Conservation (phyloP, 2,888 invertebrate species). For the Alviniconcha strummeri region DNA sequence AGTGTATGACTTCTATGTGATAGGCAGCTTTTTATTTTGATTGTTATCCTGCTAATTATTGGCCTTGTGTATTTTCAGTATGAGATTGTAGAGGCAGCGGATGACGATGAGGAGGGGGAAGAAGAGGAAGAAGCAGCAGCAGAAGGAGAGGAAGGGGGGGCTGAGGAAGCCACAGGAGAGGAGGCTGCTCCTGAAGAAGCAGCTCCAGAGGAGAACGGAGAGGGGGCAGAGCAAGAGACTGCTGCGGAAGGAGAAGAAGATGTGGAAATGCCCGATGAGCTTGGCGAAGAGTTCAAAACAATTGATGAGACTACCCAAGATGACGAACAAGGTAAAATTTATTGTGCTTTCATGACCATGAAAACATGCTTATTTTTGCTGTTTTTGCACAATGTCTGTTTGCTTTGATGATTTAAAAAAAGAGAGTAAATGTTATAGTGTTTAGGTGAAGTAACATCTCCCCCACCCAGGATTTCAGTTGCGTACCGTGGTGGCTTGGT, state of each 20-base stretch:
- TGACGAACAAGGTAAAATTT: constrained; percentile 34
- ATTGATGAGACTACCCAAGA: constrained; percentile 53
- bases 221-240: constrained; percentile 57
- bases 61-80: background rate
- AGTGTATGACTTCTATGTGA: too few relatives aligned
- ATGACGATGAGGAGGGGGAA: constrained; percentile 34
- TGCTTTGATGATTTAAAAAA: too few relatives aligned
- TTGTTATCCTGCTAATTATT: too few relatives aligned
- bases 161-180: constrained; percentile 40
- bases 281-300: constrained; percentile 52
- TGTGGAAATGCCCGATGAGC: constrained; percentile 41
- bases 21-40: too few relatives aligned
- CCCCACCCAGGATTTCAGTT: too few relatives aligned
- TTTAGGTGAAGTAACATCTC: too few relatives aligned
- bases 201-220: constrained; percentile 46
- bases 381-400: too few relatives aligned
- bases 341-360: too few relatives aligned
- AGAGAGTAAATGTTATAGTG: too few relatives aligned
- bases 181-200: constrained; percentile 41
- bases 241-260: constrained; percentile 63
- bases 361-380: too few relatives aligned
- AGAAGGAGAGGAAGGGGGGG: constrained; percentile 37
- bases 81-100: constrained; percentile 25
- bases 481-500: too few relatives aligned
- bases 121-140: constrained; percentile 48